Evolutionary conservation across 2,113 vertebrate species (phyloP).

Genomic region (Puffinus mauretanicus): DNA sequence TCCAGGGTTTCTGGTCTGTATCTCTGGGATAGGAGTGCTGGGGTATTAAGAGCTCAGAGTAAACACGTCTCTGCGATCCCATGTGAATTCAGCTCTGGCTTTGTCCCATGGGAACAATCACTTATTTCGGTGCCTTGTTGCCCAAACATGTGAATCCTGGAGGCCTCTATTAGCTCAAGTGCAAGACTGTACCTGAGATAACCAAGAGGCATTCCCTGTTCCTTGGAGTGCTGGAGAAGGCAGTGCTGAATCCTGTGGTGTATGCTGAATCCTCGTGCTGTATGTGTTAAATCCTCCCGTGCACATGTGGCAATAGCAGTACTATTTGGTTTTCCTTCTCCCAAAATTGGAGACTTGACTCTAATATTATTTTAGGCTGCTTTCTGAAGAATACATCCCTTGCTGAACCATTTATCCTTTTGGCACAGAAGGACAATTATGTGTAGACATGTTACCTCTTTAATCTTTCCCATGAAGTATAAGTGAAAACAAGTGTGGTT

Average conservation of each 20-base stretch:
- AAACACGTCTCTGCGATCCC: neutral
- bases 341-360: neutral
- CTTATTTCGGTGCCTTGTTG: neutral
- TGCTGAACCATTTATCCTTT: neutral
- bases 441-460: neutral
- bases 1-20: neutral
- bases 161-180: neutral
- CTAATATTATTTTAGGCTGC: neutral
- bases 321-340: neutral
- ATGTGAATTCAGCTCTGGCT: neutral
- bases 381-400: neutral
- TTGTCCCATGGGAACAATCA: neutral
- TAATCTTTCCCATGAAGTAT: neutral
- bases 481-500: neutral
- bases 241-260: neutral
- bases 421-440: neutral
- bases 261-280: neutral
- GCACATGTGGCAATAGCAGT: neutral
- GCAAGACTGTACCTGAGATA: neutral
- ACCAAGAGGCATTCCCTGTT: neutral
- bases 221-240: neutral
- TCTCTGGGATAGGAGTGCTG: neutral
- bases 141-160: neutral
- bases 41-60: neutral
- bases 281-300: neutral